phyloP scores from a whole-genome alignment of 2,888 invertebrate genomes.

The Tachystola acroxantha region DNA sequence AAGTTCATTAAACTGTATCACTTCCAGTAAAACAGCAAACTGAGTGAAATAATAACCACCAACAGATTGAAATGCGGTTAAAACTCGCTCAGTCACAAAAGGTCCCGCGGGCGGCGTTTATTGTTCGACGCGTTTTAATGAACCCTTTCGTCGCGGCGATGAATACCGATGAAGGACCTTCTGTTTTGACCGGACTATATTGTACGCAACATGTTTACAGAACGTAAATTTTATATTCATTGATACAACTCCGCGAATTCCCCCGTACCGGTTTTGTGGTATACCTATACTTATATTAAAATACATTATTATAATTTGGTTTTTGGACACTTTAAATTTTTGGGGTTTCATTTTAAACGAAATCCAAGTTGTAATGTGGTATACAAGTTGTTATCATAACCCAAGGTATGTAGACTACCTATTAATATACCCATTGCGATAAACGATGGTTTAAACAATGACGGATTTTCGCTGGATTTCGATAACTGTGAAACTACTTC shows the following conservation, averaged over 20 bases:
- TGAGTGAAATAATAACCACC: slow-evolving; percentile 49
- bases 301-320: not conserved
- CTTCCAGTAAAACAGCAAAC: slow-evolving; percentile 23
- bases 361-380: too few species aligned
- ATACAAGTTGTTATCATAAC: too few species aligned
- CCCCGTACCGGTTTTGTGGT: not conserved
- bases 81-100: slow-evolving; percentile 52
- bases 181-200: slow-evolving; percentile 29
- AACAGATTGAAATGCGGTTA: slow-evolving; percentile 65
- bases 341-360: too few species aligned
- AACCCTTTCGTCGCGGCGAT: slow-evolving; percentile 46
- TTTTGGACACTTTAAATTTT: too few species aligned
- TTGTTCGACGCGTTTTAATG: slow-evolving; percentile 72
- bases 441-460: too few species aligned
- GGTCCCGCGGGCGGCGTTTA: slow-evolving; percentile 55
- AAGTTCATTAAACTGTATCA: not conserved
- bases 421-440: too few species aligned
- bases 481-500: too few species aligned
- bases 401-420: too few species aligned
- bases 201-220: slow-evolving; percentile 31
- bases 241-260: slow-evolving; percentile 2
- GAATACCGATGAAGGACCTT: slow-evolving; percentile 60
- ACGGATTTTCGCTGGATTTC: too few species aligned
- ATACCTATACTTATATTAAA: not conserved
- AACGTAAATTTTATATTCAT: slow-evolving; percentile 16